Percentiles rank a stretch among this genome's conserved stretches.
phyloP scores from a whole-genome alignment of 2,888 invertebrate genomes.

The Entomobrya proxima region DNA sequence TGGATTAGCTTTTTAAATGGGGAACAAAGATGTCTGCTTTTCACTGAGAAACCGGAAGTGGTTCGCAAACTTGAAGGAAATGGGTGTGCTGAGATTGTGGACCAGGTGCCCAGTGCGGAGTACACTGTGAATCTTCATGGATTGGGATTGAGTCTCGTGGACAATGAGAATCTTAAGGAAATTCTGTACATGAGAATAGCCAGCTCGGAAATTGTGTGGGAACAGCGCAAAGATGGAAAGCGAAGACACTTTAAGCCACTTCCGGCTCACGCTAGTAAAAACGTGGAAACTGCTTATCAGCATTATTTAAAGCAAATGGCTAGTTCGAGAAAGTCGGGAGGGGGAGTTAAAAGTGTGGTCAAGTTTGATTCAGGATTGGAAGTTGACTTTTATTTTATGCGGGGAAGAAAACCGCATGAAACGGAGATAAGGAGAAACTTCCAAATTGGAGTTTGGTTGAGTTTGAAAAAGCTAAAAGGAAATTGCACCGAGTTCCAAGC shows the following conservation, averaged over 20 bases:
- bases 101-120: slow-evolving; percentile 85
- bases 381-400: slow-evolving; percentile 86
- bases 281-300: slow-evolving; percentile 89
- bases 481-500: slow-evolving; percentile 94
- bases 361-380: slow-evolving; percentile 83
- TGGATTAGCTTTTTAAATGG: slow-evolving; percentile 97
- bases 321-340: too few species aligned
- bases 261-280: slow-evolving; percentile 80
- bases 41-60: slow-evolving; percentile 87
- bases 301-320: slow-evolving; percentile 82
- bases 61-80: slow-evolving; percentile 83
- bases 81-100: too few species aligned
- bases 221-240: slow-evolving; percentile 85
- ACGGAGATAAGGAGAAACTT: slow-evolving; percentile 86
- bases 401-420: slow-evolving; percentile 83
- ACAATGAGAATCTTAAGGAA: slow-evolving; percentile 87
- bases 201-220: slow-evolving; percentile 96
- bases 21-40: slow-evolving; percentile 92
- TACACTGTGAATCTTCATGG: slow-evolving; percentile 90
- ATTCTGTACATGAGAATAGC: slow-evolving; percentile 89
- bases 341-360: slow-evolving; percentile 77
- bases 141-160: slow-evolving; percentile 93
- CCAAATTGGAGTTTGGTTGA: slow-evolving; percentile 93
- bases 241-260: slow-evolving; percentile 88
- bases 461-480: slow-evolving; percentile 87